Percentiles rank a stretch among this genome's conserved stretches.
Evolutionary conservation across 2,113 vertebrate genomes (phyloP).

Genomic region (Oenanthe melanoleuca): DNA sequence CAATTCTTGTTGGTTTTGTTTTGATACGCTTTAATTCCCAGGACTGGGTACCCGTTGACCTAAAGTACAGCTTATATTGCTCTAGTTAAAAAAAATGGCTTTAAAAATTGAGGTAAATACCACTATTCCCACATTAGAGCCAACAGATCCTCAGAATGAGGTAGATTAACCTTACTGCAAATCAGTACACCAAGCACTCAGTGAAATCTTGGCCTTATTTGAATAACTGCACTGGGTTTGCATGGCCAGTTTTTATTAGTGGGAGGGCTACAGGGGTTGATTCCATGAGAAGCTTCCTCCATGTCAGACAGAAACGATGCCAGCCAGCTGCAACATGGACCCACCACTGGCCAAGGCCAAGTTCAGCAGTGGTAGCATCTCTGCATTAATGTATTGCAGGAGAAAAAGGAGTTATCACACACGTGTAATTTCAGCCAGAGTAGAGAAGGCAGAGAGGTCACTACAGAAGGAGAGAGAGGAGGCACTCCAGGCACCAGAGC

Average conservation of each 20-base stretch:
- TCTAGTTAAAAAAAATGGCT: neutral
- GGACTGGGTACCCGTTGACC: neutral
- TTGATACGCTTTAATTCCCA: neutral
- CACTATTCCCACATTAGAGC: neutral
- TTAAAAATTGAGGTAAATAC: neutral
- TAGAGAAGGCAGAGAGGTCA: neutral
- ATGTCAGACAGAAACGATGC: neutral
- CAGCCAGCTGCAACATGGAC: neutral
- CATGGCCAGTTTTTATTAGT: neutral
- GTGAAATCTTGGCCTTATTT: neutral
- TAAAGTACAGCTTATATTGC: neutral
- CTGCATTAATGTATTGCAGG: neutral
- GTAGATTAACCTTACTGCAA: neutral
- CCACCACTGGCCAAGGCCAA: neutral
- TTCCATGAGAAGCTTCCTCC: neutral
- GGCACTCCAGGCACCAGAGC: neutral
- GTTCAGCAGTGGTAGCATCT: too few relatives aligned
- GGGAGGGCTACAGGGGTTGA: rapidly evolving
- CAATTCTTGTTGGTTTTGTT: neutral
- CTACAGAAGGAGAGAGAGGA: neutral
- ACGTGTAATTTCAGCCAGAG: neutral
- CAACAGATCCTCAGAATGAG: neutral
- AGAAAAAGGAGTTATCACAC: neutral
- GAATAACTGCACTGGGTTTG: neutral
- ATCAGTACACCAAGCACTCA: neutral